Base-by-base conservation (phyloP, 1,140 invertebrate genomes). In the Diorhabda carinulata region DNA sequence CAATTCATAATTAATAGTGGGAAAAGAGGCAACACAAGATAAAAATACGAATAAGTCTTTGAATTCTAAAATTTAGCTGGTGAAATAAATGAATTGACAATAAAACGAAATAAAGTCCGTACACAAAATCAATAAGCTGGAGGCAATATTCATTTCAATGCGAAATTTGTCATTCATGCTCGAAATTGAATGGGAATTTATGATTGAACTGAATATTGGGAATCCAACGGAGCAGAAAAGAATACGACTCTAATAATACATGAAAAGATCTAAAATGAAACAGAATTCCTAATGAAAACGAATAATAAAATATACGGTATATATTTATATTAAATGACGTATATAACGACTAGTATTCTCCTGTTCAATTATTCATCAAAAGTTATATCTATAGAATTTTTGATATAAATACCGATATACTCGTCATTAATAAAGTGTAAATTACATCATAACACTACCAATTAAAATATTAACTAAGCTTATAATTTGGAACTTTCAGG, bases 101-200 rank as follows among this genome's bases (percentile, higher is more conserved):
- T 64, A 64, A 64, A 64, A 42, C 41, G 65, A 45, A 60, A 64
- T 59, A 47, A 70, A 70, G 66, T 62, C 43, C 59, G 47, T 52
- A 62, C 66, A 61, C 43, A 67, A 67, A 68, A 68, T 68, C 66
- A 68, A 68, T 68, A 68, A 59, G 43, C 60, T 61, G n/a, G 66
- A 45, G 70, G 70, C 77, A 77, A 78, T 78, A 78, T 78, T 79
- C 78, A 80, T 80, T 79, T 77, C 79, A 76, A 79, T 79, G 76
- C 75, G 74, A 80, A 79, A 79, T 79, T 72, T 77, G 73, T 76
- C 78, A 78, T 80, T 77, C 77, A 80, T 77, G 77, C 77, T 80
- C 78, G 78, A 75, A 75, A 73, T 76, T 78, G 79, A 78, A 80
- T 78, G 79, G 74, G 72, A 80, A 80, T 80, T 80, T 80, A 74